Evolutionary conservation across 2,888 invertebrate species (phyloP).

Genomic region (Xanthostigma xanthostigma): DNA sequence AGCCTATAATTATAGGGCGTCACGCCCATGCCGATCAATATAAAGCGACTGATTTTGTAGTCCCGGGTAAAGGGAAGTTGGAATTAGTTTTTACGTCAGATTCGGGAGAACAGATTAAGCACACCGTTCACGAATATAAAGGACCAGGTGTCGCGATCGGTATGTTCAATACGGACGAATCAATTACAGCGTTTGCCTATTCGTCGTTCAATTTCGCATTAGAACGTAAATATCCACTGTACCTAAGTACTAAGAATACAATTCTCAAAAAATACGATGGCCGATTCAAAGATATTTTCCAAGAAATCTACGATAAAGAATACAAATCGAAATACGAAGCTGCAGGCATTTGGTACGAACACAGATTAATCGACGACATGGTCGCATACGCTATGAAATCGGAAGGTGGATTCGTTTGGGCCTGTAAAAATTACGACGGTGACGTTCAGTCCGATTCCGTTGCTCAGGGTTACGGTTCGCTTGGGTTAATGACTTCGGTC

Average conservation of each 20-base stretch:
- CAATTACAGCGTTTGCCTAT: constrained; percentile 87
- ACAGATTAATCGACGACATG: constrained; percentile 97
- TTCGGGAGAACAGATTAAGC: constrained; percentile 44
- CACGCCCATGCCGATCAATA: constrained; percentile 98
- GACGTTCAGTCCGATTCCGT: constrained; percentile 98
- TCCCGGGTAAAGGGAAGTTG: constrained; percentile 79
- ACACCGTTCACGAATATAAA: constrained; percentile 71
- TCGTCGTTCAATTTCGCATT: constrained; percentile 87
- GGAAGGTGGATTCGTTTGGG: constrained; percentile 98
- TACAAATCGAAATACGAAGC: constrained; percentile 77
- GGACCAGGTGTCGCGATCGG: constrained; percentile 84
- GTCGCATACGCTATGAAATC: constrained; percentile 97
- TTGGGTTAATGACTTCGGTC: constrained; percentile 97
- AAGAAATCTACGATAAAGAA: constrained; percentile 80
- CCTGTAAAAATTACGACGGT: constrained; percentile 98
- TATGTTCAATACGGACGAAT: constrained; percentile 94
- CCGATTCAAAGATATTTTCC: constrained; percentile 92
- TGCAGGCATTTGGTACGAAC: constrained; percentile 91
- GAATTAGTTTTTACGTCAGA: constrained; percentile 68
- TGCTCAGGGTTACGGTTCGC: constrained; percentile 90
- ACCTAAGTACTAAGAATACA: constrained; percentile 93
- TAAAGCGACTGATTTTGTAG: constrained; percentile 91
- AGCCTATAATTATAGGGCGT: constrained; percentile 96
- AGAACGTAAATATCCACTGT: constrained; percentile 71
- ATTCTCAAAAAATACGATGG: constrained; percentile 95